Evolutionary conservation across 2,888 invertebrate species (phyloP), one percentile per base, ranked within the genome.

Genomic region (Orgyia antiqua): DNA sequence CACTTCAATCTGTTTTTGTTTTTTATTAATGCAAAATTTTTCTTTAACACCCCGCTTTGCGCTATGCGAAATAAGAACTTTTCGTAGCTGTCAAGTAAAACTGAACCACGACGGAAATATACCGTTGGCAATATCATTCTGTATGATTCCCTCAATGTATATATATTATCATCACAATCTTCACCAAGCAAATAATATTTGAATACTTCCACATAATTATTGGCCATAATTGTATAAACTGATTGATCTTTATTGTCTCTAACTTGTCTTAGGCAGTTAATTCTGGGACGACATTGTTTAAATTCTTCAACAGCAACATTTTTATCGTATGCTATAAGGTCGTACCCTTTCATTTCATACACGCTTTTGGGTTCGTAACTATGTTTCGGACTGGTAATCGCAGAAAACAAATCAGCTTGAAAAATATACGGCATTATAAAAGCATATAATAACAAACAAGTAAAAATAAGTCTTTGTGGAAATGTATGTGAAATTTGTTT

Each of bases 21-120:
- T n/a, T 40, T 24, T 3, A 59, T 17, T 6, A 46, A 34, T 0
- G n/a, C 2, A 4, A 30, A 24, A 21, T 45, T 37, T 10, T 53
- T 49, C 2, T 28, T 4, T 8, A 51, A 10, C 1, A 68, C 9
- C 9, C 69, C 68, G 24, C 36, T 28, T 3, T 44, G 15, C 2
- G 5, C 29, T 1, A 50, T 6, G n/a, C 11, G 27, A n/a, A 31
- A 18, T 2, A 32, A 9, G 26, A 56, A 54, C 0, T 33, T 19
- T 28, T 57, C 8, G 2, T 49, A 42, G 10, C 29, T 11, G 4
- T 13, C 19, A 1, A 29, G 12, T n/a, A 64, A 39, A 33, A 49
- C 33, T 0, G 70, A 68, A 4, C 68, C 70, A 10, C 59, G 53
- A 2, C 64, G 53, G 13, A 68, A 57, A 27, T 48, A 55, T 17